These are phyloP conservation scores for Andrena marginata DNA, from an alignment of 2,888 invertebrate genomes.

Conservation along the genomic window DNA sequence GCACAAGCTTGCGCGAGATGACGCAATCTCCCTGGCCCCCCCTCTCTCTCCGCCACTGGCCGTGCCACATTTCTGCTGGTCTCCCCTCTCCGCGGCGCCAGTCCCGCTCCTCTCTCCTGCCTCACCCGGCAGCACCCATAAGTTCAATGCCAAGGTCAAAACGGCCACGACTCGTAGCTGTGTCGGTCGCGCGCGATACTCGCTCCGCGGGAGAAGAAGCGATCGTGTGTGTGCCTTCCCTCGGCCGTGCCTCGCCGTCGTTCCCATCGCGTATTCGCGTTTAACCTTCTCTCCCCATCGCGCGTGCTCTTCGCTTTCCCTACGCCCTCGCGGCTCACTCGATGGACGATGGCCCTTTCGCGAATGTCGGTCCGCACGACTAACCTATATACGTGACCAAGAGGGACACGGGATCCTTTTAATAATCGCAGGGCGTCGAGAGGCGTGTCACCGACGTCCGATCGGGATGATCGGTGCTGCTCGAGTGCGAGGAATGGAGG, in stretches of 20 bases:
- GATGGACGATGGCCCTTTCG: neutral
- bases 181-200: slow-evolving; percentile 78
- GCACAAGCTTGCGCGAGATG: slow-evolving; percentile 82
- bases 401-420: no score
- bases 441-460: neutral
- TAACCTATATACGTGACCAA: slow-evolving; percentile 33
- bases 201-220: slow-evolving; percentile 72
- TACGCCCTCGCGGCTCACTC: slow-evolving; percentile 16
- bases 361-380: slow-evolving; percentile 4
- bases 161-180: slow-evolving; percentile 79
- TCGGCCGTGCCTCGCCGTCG: slow-evolving; percentile 1
- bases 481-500: neutral
- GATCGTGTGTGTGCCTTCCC: slow-evolving; percentile 49
- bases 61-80: slow-evolving; percentile 50
- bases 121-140: slow-evolving; percentile 74
- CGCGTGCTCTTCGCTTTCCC: slow-evolving; percentile 7
- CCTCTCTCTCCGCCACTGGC: slow-evolving; percentile 33
- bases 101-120: slow-evolving; percentile 57
- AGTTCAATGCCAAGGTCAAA: slow-evolving; percentile 85
- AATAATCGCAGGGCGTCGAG: neutral
- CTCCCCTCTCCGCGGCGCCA: slow-evolving; percentile 35
- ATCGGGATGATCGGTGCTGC: neutral
- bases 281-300: slow-evolving; percentile 14
- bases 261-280: slow-evolving; percentile 1
- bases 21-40: slow-evolving; percentile 76